Base-by-base conservation (phyloP, 2,797 vertebrate genomes). In the Rhabdomys pumilio region DNA sequence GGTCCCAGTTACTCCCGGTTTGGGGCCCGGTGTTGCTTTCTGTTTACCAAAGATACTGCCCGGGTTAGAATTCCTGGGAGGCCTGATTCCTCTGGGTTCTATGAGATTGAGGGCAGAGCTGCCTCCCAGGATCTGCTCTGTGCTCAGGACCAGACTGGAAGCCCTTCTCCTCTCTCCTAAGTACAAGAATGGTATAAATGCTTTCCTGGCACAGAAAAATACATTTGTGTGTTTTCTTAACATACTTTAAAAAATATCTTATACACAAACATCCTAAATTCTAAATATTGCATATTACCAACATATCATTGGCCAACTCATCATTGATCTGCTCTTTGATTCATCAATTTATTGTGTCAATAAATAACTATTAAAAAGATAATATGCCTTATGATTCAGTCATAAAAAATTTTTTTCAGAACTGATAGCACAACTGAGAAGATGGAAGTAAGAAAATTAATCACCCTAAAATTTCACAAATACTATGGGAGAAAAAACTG, bases 381-480 rank as follows among this genome's bases (percentile, higher is more conserved):
- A 67, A 50, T 29, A n/a, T 84, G 15, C 5, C 26, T 90, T 31
- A 84, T 41, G n/a, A 88, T 31, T 59, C 1, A 44, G 7, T 12
- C 8, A 82, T 34, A 83, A 85, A 95, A n/a, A n/a, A n/a, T 44
- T 44, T 44, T 44, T 93, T 82, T 92, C 11, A 73, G 12, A 89
- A 63, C 22, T 44, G 72, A 67, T 0, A 53, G 61, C 14, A 67
- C 81, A n/a, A 95, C 0, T 75, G 57, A 89, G 7, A 89, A 80
- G 17, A 15, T n/a, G 59, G 26, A 41, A 53, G 31, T 63, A 47
- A 80, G 85, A 38, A n/a, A 59, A 88, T n/a, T 72, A 94, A 85
- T 53, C 57, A 65, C 7, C n/a, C 41, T 17, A 73, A 90, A 93
- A 81, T 47, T 67, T 22, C 0, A n/a, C 69, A 41, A 44, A 57